phyloP scores from a whole-genome alignment of 2,888 invertebrate species.

The Sturmia bella region DNA sequence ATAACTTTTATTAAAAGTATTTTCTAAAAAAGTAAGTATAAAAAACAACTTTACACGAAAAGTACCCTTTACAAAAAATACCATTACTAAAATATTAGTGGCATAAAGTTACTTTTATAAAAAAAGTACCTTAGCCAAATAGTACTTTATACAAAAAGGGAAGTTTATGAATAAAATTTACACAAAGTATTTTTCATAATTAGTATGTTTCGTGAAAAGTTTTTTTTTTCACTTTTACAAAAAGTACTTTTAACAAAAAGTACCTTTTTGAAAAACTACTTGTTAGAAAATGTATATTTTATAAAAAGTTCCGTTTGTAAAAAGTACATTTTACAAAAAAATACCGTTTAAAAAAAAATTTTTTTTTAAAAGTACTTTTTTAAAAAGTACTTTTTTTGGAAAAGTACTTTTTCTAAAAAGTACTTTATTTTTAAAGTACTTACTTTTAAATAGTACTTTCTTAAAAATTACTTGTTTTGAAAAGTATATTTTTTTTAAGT shows the following conservation, averaged over 20 bases:
- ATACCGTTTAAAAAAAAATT: neutral
- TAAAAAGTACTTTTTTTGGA: too few relatives aligned
- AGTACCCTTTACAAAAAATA: neutral
- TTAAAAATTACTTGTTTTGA: too few relatives aligned
- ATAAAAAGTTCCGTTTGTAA: neutral
- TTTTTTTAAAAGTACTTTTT: too few relatives aligned
- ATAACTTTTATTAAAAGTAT: neutral
- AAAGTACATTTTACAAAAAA: constrained; percentile 1
- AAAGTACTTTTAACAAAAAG: neutral
- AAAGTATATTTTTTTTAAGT: too few relatives aligned
- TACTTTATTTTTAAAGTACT: too few relatives aligned
- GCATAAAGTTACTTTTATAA: neutral
- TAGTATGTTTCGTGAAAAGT: too few relatives aligned
- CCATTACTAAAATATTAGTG: neutral
- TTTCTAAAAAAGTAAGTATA: neutral
- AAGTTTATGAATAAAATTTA: too few relatives aligned
- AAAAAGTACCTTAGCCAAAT: neutral
- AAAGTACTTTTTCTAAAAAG: too few relatives aligned
- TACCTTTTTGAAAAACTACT: neutral
- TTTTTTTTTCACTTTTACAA: neutral
- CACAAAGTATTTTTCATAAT: too few relatives aligned
- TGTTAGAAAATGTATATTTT: neutral
- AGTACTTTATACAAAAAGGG: too few relatives aligned
- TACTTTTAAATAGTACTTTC: too few relatives aligned
- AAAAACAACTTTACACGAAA: neutral